phyloP scores from a whole-genome alignment of 2,888 invertebrate species.

The Hirtodrosophila cameraria region DNA sequence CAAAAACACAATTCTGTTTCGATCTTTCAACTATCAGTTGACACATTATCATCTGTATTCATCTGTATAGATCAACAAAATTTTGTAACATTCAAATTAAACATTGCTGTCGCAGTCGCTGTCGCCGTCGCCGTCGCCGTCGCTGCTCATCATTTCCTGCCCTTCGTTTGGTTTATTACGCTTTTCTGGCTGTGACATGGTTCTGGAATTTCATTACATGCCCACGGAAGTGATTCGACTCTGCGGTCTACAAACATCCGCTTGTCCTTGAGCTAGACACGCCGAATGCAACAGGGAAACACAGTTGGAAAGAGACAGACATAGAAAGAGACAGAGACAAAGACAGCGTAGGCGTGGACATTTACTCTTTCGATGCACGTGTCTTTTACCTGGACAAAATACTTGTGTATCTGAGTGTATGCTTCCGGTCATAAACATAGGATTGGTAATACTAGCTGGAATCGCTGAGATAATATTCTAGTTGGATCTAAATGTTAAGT shows the following conservation, averaged over 20 bases:
- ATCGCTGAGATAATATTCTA: slow-evolving; percentile 10
- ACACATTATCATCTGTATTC: slow-evolving; percentile 11
- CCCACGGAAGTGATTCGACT: slow-evolving; percentile 58
- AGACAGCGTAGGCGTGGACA: not conserved
- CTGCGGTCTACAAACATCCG: slow-evolving; percentile 71
- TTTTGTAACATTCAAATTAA: slow-evolving; percentile 27
- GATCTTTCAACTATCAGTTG: slow-evolving; percentile 29
- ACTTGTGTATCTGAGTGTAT: not conserved
- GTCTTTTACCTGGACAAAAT: slow-evolving; percentile 51
- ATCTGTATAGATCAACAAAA: slow-evolving; percentile 6
- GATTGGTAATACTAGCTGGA: not conserved
- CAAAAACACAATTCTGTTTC: slow-evolving; percentile 16
- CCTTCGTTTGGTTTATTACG: slow-evolving; percentile 49
- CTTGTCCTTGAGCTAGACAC: slow-evolving; percentile 71
- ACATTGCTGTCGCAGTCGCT: not conserved
- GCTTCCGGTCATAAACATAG: slow-evolving; percentile 35
- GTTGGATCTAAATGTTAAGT: not conserved
- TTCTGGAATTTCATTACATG: slow-evolving; percentile 59
- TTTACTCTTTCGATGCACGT: slow-evolving; percentile 43
- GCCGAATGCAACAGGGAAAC: not conserved
- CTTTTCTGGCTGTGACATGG: slow-evolving; percentile 63
- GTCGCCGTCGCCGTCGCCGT: slow-evolving; percentile 11
- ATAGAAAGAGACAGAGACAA: not conserved
- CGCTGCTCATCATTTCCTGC: slow-evolving; percentile 57
- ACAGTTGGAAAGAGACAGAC: too few species aligned